Base-by-base conservation (phyloP, 2,888 invertebrate genomes). In the Meloe dianella region DNA sequence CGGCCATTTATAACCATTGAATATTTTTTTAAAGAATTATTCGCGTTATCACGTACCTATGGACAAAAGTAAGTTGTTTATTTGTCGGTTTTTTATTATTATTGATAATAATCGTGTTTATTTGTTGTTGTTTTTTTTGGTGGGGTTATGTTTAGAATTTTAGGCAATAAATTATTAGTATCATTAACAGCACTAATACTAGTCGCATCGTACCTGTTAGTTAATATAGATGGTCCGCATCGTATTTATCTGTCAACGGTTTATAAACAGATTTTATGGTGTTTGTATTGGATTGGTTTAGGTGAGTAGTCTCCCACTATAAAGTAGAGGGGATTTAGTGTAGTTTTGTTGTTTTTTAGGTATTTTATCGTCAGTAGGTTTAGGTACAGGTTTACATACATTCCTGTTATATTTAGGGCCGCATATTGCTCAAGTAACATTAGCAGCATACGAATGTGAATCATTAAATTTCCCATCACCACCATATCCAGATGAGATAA, bases 331-430 rank as follows among this genome's bases (percentile, higher is more conserved):
- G 57, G 29, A 24, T 47, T 8, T 10, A 17, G n/a, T n/a, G n/a
- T 29, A 22, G 14, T 22, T 32, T 65, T 63, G 56, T 56, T 68
- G 38, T 63, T 67, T 78, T 79, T 63, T 67, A 82, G 99, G 99
- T 17, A 93, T 99, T 47, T 89, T 98, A 74, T 98, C 98, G 51
- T 98, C 98, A 0, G 97, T 99, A 64, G 99, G 99, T 0, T 88
- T 99, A 62, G 99, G 99, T 51, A 98, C 98, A 0, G 99, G 99
- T 0, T 89, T 99, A 63, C 99, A 99, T 84, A 99, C 99, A 68
- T 99, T 99, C 87, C 89, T 99, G 61, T 87, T 99, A 69, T 99
- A 99, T 85, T 86, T 99, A 80, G 99, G 99, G n/a, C 99, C 99
- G 32, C 98, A 98, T 82, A 99, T 99, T 85, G 98, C 98, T 66